These are phyloP conservation scores for Grantiella picta DNA, from an alignment of 2,113 vertebrate species.

Conservation along the genomic window DNA sequence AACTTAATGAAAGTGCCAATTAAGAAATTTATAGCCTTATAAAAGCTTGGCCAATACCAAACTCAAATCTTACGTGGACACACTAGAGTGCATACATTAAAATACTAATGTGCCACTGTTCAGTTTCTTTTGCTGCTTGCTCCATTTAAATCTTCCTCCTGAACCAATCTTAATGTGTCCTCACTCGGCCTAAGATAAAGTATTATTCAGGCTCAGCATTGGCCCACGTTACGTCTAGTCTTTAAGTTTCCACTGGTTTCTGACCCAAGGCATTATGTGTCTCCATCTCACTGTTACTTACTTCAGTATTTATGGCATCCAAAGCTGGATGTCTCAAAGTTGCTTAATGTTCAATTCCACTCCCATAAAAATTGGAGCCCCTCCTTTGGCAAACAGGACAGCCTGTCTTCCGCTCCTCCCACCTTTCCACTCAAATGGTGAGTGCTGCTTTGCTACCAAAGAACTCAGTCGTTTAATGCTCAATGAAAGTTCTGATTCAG, in stretches of 20 bases:
- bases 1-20: not conserved
- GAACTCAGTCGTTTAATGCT: not conserved
- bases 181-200: constrained; percentile 55
- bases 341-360: constrained; percentile 45
- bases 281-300: constrained; percentile 65
- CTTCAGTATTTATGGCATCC: constrained; percentile 58
- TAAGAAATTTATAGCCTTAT: not conserved
- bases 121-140: not conserved
- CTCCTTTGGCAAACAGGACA: constrained; percentile 23
- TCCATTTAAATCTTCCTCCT: not conserved
- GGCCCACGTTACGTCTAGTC: constrained; percentile 14
- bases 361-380: constrained; percentile 49
- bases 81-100: not conserved
- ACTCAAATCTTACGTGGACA: not conserved
- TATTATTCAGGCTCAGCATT: constrained; percentile 52
- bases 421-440: not conserved
- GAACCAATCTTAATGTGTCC: constrained; percentile 16
- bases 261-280: constrained; percentile 62
- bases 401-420: not conserved
- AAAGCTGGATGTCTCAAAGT: constrained; percentile 46
- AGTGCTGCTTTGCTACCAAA: fast-evolving
- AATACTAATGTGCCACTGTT: not conserved
- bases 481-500: not conserved
- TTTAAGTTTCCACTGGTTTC: constrained; percentile 65
- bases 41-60: not conserved